Evolutionary conservation across 37 sponge, comb jelly and placozoan species (phyloP).

Genomic region (Aplysina aerophoba): DNA sequence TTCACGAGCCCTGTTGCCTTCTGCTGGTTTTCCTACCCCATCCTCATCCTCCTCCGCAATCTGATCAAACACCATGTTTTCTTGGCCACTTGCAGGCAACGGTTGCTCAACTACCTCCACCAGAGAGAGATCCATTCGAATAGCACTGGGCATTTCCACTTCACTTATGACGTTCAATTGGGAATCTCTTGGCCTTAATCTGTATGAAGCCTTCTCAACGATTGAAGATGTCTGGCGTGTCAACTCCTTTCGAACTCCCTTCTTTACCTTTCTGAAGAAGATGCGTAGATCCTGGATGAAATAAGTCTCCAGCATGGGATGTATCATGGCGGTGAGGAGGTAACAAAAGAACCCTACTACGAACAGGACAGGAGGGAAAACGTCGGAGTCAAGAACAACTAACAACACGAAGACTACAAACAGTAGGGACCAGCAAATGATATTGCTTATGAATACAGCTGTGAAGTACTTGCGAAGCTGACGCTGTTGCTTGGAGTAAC

Average conservation of each 20-base stretch:
- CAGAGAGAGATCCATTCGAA: no score
- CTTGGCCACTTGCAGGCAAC: no score
- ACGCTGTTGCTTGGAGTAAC: slow-evolving; percentile 60
- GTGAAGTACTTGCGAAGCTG: slow-evolving; percentile 71
- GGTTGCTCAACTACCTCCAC: no score
- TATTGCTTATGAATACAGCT: slow-evolving; percentile 58
- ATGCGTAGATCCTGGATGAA: slow-evolving; percentile 73
- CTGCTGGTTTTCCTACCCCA: no score
- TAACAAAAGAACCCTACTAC: slow-evolving; percentile 62
- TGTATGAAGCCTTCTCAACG: background rate
- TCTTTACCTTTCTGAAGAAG: slow-evolving; percentile 33
- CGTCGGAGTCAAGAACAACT: background rate
- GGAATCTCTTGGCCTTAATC: background rate
- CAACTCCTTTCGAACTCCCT: background rate
- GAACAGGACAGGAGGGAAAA: slow-evolving; percentile 55
- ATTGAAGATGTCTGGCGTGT: slow-evolving; percentile 1
- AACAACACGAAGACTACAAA: slow-evolving; percentile 40
- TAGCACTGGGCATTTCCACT: no score
- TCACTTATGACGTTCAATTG: background rate
- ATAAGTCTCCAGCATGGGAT: slow-evolving; percentile 78
- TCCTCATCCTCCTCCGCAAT: no score
- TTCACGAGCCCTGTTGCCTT: background rate
- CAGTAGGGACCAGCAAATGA: slow-evolving; percentile 63
- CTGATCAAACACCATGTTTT: no score
- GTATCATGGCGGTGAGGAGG: slow-evolving; percentile 54